Evolutionary conservation across 2,888 invertebrate genomes (phyloP).

Genomic region (Aelia acuminata): DNA sequence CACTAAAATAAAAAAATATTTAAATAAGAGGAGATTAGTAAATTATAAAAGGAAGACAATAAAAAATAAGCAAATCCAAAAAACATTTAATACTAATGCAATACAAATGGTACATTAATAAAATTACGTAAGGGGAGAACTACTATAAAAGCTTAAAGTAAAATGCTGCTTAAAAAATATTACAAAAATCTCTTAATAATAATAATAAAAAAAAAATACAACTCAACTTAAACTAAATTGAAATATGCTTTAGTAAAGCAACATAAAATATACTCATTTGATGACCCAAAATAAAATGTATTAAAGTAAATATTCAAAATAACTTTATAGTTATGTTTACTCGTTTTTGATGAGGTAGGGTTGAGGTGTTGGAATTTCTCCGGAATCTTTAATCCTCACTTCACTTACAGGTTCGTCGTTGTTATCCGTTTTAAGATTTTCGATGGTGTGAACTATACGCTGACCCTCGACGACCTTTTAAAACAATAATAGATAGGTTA

Average conservation of each 20-base stretch:
- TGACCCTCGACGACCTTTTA: slow-evolving; percentile 69
- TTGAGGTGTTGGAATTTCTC: slow-evolving; percentile 78
- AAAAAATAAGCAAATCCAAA: no score
- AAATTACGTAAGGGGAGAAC: not conserved
- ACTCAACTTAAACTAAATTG: not conserved
- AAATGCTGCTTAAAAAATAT: not conserved
- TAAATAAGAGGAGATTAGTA: no score
- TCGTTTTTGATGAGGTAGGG: slow-evolving; percentile 82
- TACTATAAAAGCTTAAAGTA: not conserved
- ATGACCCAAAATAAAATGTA: not conserved
- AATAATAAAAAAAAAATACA: not conserved
- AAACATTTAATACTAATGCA: no score
- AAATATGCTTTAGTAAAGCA: not conserved
- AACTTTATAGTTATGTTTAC: slow-evolving; percentile 50
- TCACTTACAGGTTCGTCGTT: slow-evolving; percentile 88
- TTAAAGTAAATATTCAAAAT: not conserved
- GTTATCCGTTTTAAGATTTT: slow-evolving; percentile 79
- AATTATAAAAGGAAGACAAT: no score
- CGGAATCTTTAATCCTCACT: slow-evolving; percentile 85
- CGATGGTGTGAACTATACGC: slow-evolving; percentile 88
- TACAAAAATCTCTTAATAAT: no score
- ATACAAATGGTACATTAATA: not conserved
- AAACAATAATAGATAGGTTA: not conserved
- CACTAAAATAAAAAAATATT: no score
- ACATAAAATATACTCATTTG: not conserved